Evolutionary conservation across 2,113 vertebrate genomes (phyloP).

Genomic region (Solea senegalensis): DNA sequence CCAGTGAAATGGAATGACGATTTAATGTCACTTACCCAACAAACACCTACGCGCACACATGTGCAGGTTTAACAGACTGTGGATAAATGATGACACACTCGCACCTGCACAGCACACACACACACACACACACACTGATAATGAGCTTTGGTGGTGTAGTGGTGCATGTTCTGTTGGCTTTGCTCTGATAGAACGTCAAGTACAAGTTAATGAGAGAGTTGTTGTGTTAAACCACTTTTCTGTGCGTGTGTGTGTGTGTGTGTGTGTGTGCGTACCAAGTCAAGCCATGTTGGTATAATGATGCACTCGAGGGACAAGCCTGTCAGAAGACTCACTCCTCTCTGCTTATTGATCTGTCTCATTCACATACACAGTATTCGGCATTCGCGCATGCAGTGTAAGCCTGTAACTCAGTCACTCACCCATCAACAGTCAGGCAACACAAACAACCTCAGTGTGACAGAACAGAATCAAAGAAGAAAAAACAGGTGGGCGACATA

Average conservation of each 20-base stretch:
- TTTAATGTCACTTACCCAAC: no score
- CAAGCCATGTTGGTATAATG: conserved; percentile 33
- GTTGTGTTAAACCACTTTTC: conserved; percentile 29
- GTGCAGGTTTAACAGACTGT: background rate
- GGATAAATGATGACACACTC: conserved; percentile 26
- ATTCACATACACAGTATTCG: background rate
- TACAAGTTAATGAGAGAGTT: conserved; percentile 58
- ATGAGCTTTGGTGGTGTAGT: conserved; percentile 57
- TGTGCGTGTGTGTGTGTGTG: background rate
- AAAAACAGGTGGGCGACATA: no score
- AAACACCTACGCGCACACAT: no score
- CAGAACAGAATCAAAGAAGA: no score
- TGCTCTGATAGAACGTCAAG: conserved; percentile 54
- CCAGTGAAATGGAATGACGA: no score
- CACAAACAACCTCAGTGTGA: no score
- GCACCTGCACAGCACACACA: background rate
- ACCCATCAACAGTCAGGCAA: no score
- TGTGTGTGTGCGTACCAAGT: conserved; percentile 6
- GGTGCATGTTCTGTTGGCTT: conserved; percentile 48
- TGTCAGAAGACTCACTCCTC: conserved; percentile 39
- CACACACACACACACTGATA: conserved; percentile 42
- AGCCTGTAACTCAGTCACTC: no score
- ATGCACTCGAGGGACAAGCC: conserved; percentile 37
- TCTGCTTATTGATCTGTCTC: conserved; percentile 23
- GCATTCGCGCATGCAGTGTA: no score